Base-by-base conservation (phyloP, 2,888 invertebrate species). In the Drosophila suboccidentalis region DNA sequence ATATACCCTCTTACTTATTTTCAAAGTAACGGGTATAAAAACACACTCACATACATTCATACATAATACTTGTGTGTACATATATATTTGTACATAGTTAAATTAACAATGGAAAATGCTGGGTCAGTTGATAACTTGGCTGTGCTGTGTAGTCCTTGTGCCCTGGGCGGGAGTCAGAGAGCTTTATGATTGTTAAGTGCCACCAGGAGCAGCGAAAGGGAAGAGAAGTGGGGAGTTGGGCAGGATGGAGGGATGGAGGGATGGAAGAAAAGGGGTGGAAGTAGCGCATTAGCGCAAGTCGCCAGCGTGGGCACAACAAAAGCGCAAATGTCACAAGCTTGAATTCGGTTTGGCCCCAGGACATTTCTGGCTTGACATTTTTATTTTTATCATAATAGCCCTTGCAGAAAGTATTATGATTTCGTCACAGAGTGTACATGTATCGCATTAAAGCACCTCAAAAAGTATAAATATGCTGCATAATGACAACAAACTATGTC, bases 321-420 rank as follows among this genome's bases (percentile, higher is more conserved):
- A 69, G 64, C 64, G 65, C 71, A 80, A 86, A 82, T 78, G 71
- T 73, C 78, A 78, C 69, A 63, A 51, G 63, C 36, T 61, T 68
- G 50, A 68, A 36, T 26, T 34, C 17, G 57, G 22, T 17, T 17
- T 39, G 44, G 19, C 58, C 63, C 29, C 32, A 72, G 65, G 36
- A 61, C 43, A 54, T 60, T 64, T 63, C n/a, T 50, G 50, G 60
- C 44, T 67, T 39, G 47, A 53, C 58, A 38, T 38, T 38, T 38
- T n/a, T 8, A 38, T n/a, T 2, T 29, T 29, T 29, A 29, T 29
- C 29, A 29, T 29, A 29, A 29, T 29, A 8, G 6, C n/a, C n/a
- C 38, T n/a, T n/a, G 1, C 38, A n/a, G 38, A n/a, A 2, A 2
- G n/a, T 38, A 38, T n/a, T n/a, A 2, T 38, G 6, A n/a, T 38